Evolutionary conservation across 2,113 vertebrate species (phyloP), one percentile per base, ranked within the genome.

Genomic region (Rhinolophus sinicus): DNA sequence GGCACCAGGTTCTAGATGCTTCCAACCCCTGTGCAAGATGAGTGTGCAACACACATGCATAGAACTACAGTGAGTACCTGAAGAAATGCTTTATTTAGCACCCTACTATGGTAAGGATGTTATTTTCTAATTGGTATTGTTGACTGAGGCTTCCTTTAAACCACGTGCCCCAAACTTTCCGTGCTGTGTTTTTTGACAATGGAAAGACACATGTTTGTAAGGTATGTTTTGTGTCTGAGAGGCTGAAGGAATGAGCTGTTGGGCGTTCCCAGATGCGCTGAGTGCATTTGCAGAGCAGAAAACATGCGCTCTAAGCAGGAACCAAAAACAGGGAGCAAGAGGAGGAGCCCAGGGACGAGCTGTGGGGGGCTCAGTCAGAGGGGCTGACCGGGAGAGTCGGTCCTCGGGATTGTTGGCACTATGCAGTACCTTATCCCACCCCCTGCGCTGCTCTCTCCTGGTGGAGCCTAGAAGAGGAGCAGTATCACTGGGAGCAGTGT

Each of bases 301-400:
- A 94, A 60, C 73, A 70, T 40, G 69, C 26, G 12, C 95, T 80
- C 47, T 77, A 65, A 95, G 96, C 84, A 94, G 81, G 85, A 97
- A 95, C 35, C 76, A 83, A 96, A 97, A 86, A 24, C 3, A 24
- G 80, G 30, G 70, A 75, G 62, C 50, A 18, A n/a, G 60, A 4
- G 44, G 90, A 98, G 94, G 92, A 97, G 94, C 88, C 94, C 97
- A 93, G 96, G 89, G 91, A 80, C 0, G 0, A 22, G 67, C 60
- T 95, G 94, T 56, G 76, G 80, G 81, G 93, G 76, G 3, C 95
- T 95, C 83, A 91, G 94, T 0, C 62, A 88, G 94, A 97, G 94
- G 97, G 86, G 90, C 38, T 13, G 18, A 80, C 30, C 4, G 38
- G 1, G 52, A 96, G 97, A 98, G 93, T 93, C 70, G 97, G 83